Base-by-base conservation (phyloP, 2,113 vertebrate genomes). In the Grallaria varia region DNA sequence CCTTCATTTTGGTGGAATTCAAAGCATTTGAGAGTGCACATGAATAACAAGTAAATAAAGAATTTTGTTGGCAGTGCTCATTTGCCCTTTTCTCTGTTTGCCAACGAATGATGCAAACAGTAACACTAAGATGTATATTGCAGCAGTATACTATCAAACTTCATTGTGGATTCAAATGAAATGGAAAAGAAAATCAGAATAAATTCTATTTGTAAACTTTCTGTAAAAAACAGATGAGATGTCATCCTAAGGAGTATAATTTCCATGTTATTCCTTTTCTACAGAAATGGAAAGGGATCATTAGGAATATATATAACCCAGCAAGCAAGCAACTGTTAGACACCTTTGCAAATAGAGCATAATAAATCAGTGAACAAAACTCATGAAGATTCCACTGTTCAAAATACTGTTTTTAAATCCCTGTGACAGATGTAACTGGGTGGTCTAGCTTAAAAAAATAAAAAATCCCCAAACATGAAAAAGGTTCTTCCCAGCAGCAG, bases 351-450 rank as follows among this genome's bases (percentile, higher is more conserved):
- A 92, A 69, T 10, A 95, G 59, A 3, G 10, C 47, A 67, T 39
- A 93, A 92, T 93, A 93, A 55, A 71, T 80, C 60, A 63, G 64
- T 47, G 82, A 96, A 81, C n/a, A 94, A 97, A 96, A 79, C 45
- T 60, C 44, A 81, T 11, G 55, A 77, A 64, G 40, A 81, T 30
- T 84, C 24, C 45, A 62, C 42, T 77, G 49, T 42, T 87, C 24
- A 39, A 84, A 92, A 68, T 42, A n/a, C 14, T 63, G 84, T 90
- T 83, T 63, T 56, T 40, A 90, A 87, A 67, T 18, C 28, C 24
- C 31, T 73, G 52, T 69, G 72, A 95, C 87, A 72, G 81, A 81
- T 49, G 22, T n/a, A 76, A 89, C 89, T 90, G 90, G 75, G 87
- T 79, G 84, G 64, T 95, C 75, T 90, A 93, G 47, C 25, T 86